phyloP scores from a whole-genome alignment of 1,140 invertebrate genomes.

The Spodoptera litura region DNA sequence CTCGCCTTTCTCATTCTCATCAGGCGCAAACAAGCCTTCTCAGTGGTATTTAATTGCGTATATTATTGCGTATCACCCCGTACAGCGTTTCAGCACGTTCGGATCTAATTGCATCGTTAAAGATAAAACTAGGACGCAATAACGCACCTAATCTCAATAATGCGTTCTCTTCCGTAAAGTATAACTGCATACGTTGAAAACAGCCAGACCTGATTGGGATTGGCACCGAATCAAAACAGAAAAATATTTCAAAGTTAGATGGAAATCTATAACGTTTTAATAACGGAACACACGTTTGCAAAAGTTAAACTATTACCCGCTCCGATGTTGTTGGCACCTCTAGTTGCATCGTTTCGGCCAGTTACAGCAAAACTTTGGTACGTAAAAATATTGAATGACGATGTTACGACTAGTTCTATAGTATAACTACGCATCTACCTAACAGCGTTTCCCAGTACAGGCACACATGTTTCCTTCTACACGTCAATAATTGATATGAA shows the following conservation, averaged over 20 bases:
- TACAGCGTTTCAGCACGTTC: slow-evolving; percentile 25
- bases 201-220: neutral
- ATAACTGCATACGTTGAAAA: neutral
- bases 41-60: slow-evolving; percentile 27
- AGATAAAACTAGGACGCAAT: slow-evolving; percentile 33
- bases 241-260: neutral
- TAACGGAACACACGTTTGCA: slow-evolving; percentile 1
- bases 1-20: neutral
- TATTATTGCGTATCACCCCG: slow-evolving; percentile 26
- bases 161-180: slow-evolving; percentile 7
- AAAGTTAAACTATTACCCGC: slow-evolving; percentile 21
- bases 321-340: slow-evolving; percentile 30
- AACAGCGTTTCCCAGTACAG: slow-evolving; percentile 2
- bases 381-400: slow-evolving; percentile 1
- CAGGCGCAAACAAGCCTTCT: slow-evolving; percentile 17
- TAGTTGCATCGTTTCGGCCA: slow-evolving; percentile 11
- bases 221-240: neutral
- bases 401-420: neutral
- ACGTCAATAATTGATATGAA: slow-evolving; percentile 49
- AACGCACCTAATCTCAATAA: slow-evolving; percentile 30
- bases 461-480: slow-evolving; percentile 29
- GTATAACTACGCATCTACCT: neutral
- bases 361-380: slow-evolving; percentile 11
- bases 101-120: slow-evolving; percentile 28
- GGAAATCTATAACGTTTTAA: slow-evolving; percentile 25